A percentile compares a stretch with the other conserved stretches of the same genome.
Conservation (phyloP, 2,888 invertebrate genomes). For the Drosophila buzzatii region DNA sequence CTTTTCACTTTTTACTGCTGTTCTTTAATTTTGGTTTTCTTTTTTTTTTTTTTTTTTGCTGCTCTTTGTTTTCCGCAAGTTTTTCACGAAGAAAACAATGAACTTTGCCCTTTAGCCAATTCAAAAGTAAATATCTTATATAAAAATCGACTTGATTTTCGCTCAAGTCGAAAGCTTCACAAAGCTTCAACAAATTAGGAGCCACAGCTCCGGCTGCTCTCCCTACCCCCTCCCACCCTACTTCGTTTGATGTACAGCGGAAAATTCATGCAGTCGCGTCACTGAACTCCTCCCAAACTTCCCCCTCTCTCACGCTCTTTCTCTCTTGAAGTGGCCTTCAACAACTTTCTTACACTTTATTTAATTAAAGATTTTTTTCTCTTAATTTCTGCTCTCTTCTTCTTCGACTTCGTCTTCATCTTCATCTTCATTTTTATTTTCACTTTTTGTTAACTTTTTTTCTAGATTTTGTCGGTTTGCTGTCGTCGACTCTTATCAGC, state of each 20-base stretch:
- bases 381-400: constrained; percentile 25
- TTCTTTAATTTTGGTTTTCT: constrained; percentile 22
- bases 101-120: constrained; percentile 54
- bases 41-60: constrained; percentile 1
- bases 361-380: constrained; percentile 73
- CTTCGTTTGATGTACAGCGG: constrained; percentile 47
- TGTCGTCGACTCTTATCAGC: constrained; percentile 65
- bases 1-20: constrained; percentile 33
- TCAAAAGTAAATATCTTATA: constrained; percentile 63
- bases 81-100: constrained; percentile 52
- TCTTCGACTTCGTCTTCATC: too few species aligned
- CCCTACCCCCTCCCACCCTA: constrained; percentile 10
- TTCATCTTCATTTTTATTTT: constrained; percentile 1
- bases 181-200: constrained; percentile 48
- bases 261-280: constrained; percentile 38
- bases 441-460: constrained; percentile 30
- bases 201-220: neutral
- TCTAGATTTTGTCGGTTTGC: constrained; percentile 50
- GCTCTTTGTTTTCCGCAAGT: constrained; percentile 17
- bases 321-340: constrained; percentile 56
- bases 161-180: constrained; percentile 30
- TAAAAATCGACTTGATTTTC: constrained; percentile 65
- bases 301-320: constrained; percentile 10
- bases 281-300: constrained; percentile 5
- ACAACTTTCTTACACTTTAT: constrained; percentile 77